Percentiles rank a stretch among this genome's conserved stretches.
phyloP scores from a whole-genome alignment of 1,140 invertebrate species.

The Temnothorax nylanderi region DNA sequence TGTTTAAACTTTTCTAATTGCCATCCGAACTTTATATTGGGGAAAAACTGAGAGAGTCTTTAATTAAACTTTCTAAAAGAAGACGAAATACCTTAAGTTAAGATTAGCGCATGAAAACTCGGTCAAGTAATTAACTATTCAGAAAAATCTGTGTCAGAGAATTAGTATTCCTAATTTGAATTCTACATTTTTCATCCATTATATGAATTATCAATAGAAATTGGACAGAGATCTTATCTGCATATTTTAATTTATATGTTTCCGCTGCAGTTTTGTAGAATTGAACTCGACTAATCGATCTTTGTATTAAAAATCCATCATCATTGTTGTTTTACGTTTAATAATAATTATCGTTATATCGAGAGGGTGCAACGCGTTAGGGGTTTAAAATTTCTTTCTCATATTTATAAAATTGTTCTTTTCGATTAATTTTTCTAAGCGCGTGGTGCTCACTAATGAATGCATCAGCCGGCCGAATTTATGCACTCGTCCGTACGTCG shows the following conservation, averaged over 20 bases:
- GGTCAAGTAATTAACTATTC: conserved; percentile 76
- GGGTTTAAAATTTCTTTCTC: not conserved
- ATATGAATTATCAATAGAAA: conserved; percentile 55
- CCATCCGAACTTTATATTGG: conserved; percentile 71
- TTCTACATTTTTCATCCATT: conserved; percentile 21
- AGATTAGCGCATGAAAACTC: conserved; percentile 78
- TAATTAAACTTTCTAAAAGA: conserved; percentile 79
- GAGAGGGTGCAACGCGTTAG: not conserved
- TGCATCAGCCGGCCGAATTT: conserved; percentile 45
- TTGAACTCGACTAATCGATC: not conserved
- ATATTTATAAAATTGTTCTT: not conserved
- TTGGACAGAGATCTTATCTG: conserved; percentile 13
- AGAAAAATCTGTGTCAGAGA: conserved; percentile 64
- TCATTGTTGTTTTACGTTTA: not conserved
- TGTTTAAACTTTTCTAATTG: conserved; percentile 77
- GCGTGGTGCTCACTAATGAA: conserved; percentile 11
- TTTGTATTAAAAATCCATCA: not conserved
- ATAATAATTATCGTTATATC: not conserved
- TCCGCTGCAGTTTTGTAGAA: not conserved
- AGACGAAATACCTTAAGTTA: conserved; percentile 74
- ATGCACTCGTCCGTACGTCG: conserved; percentile 16
- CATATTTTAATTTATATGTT: conserved; percentile 5
- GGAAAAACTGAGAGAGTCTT: conserved; percentile 68
- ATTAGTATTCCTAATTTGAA: conserved; percentile 24
- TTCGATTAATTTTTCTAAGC: not conserved